Evolutionary conservation across 2,113 vertebrate genomes (phyloP).

Genomic region (Syngnathoides biaculeatus): DNA sequence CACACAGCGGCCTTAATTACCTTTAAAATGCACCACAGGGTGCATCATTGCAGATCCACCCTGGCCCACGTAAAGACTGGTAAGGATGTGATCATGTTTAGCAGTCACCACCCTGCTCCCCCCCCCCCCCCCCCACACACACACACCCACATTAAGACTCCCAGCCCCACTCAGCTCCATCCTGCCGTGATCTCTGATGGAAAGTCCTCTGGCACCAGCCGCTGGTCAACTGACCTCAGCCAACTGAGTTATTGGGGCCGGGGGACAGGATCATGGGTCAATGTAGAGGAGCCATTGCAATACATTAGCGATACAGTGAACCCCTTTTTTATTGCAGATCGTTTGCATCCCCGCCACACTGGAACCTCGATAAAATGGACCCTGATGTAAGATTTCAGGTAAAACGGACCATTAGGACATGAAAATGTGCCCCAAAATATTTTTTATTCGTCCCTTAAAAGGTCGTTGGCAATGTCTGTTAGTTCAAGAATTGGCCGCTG

Average conservation of each 20-base stretch:
- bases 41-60: slow-evolving; percentile 30
- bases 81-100: slow-evolving; percentile 66
- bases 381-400: too few species aligned
- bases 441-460: too few species aligned
- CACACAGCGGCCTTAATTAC: slow-evolving; percentile 51
- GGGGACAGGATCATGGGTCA: not conserved
- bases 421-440: too few species aligned
- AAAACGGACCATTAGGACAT: too few species aligned
- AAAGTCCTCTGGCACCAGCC: not conserved
- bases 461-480: too few species aligned
- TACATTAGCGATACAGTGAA: not conserved
- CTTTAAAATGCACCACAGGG: slow-evolving; percentile 43
- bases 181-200: slow-evolving; percentile 53
- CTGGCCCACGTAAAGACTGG: slow-evolving; percentile 26
- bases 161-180: slow-evolving; percentile 42
- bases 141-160: slow-evolving; percentile 6
- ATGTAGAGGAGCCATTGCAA: not conserved
- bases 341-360: not conserved
- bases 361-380: too few species aligned
- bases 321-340: not conserved
- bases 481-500: too few species aligned
- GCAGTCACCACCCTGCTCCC: slow-evolving; percentile 52
- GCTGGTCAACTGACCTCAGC: slow-evolving; percentile 50
- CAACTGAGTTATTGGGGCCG: slow-evolving; percentile 42
- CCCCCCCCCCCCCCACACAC: slow-evolving; percentile 26